A percentile compares a stretch with the other conserved stretches of the same genome.
Evolutionary conservation across 2,888 invertebrate genomes (phyloP).

Genomic region (Melinaea menophilus): DNA sequence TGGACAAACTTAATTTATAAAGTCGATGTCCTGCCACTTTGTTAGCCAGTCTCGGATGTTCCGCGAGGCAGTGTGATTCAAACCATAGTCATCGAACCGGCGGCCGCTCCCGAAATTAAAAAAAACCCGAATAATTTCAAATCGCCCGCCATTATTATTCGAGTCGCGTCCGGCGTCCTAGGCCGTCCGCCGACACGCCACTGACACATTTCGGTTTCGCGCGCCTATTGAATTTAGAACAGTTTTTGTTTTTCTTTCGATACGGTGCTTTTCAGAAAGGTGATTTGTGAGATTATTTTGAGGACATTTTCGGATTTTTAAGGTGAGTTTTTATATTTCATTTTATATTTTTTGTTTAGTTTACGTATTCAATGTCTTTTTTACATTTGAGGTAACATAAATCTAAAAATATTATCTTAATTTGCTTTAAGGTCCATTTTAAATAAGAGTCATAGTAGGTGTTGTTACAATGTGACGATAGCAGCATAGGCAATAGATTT

Average conservation of each 20-base stretch:
- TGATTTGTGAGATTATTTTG: conserved; percentile 46
- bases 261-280: conserved; percentile 58
- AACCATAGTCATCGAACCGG: conserved; percentile 58
- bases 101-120: conserved; percentile 63
- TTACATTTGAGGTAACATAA: too few species aligned
- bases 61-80: conserved; percentile 65
- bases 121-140: conserved; percentile 52
- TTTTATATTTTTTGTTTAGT: neutral
- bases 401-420: too few species aligned
- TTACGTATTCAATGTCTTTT: too few species aligned
- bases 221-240: conserved; percentile 74
- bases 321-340: conserved; percentile 46
- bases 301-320: conserved; percentile 42
- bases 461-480: neutral
- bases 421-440: too few species aligned
- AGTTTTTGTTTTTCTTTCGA: conserved; percentile 56
- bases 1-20: conserved; percentile 73
- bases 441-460: neutral
- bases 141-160: conserved; percentile 56
- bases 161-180: conserved; percentile 60
- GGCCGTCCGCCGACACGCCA: conserved; percentile 68
- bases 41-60: conserved; percentile 63
- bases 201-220: conserved; percentile 76
- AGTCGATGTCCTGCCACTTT: conserved; percentile 72
- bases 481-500: neutral